Evolutionary conservation across 2,888 invertebrate species (phyloP).

Genomic region (Ichneumoninae sp.): DNA sequence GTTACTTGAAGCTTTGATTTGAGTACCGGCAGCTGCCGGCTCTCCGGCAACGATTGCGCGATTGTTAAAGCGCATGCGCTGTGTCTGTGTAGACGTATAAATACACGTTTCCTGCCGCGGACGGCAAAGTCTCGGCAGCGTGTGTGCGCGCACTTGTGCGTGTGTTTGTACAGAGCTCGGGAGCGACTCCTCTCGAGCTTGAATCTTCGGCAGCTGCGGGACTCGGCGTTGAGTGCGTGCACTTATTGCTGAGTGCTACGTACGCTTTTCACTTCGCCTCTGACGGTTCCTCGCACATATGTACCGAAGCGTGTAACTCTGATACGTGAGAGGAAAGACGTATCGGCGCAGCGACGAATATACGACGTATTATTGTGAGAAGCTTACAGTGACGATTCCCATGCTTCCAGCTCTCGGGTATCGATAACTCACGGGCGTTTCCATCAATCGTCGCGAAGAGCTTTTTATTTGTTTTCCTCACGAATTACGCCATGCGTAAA

Average conservation of each 20-base stretch:
- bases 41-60: slow-evolving; percentile 36
- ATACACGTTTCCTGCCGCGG: background rate
- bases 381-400: slow-evolving; percentile 14
- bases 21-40: slow-evolving; percentile 45
- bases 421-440: background rate
- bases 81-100: slow-evolving; percentile 17
- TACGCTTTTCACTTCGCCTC: slow-evolving; percentile 61
- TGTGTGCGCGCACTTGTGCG: background rate
- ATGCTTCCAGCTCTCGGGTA: background rate
- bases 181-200: slow-evolving; percentile 42
- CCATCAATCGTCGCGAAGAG: background rate
- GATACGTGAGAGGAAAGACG: slow-evolving; percentile 59
- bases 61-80: slow-evolving; percentile 13
- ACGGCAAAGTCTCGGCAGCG: background rate
- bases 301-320: background rate
- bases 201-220: slow-evolving; percentile 60
- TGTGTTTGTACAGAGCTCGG: slow-evolving; percentile 13
- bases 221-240: slow-evolving; percentile 61
- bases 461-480: background rate
- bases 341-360: slow-evolving; percentile 34
- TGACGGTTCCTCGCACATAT: slow-evolving; percentile 43
- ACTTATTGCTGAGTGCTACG: slow-evolving; percentile 65
- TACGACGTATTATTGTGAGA: slow-evolving; percentile 20
- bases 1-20: slow-evolving; percentile 47
- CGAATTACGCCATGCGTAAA: background rate